phyloP scores from a whole-genome alignment of 92 coral and sea anemone genomes.

The Actinernus sp. region DNA sequence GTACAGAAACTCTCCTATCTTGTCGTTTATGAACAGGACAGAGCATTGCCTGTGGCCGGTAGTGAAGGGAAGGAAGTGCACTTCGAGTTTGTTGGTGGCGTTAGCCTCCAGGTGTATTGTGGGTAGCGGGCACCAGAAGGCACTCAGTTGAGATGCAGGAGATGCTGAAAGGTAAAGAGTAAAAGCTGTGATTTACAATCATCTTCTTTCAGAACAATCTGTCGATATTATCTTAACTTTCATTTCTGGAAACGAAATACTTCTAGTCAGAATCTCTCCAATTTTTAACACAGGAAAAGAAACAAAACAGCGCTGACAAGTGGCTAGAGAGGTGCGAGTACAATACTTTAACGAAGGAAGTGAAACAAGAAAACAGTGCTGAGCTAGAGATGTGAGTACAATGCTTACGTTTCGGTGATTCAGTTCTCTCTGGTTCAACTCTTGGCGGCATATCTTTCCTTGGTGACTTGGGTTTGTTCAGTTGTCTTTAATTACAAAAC shows the following conservation, averaged over 20 bases:
- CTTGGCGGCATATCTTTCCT: slow-evolving; percentile 77
- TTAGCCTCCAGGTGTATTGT: slow-evolving; percentile 77
- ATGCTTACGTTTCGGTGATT: slow-evolving; percentile 48
- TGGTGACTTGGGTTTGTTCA: slow-evolving; percentile 72
- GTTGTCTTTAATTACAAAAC: slow-evolving; percentile 65
- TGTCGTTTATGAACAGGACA: slow-evolving; percentile 91
- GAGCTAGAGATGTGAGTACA: background rate
- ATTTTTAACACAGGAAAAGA: too few species aligned
- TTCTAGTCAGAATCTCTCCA: too few species aligned
- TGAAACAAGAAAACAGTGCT: background rate
- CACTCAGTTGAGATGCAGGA: slow-evolving; percentile 72
- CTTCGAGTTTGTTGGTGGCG: slow-evolving; percentile 73
- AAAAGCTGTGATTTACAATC: background rate
- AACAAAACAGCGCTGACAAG: too few species aligned
- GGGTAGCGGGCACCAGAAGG: slow-evolving; percentile 91
- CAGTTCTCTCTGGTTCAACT: slow-evolving; percentile 77
- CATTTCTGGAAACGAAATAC: too few species aligned
- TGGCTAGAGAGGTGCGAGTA: too few species aligned
- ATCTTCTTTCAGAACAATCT: too few species aligned
- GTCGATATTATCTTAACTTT: too few species aligned
- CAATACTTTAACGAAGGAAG: background rate
- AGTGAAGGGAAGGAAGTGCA: slow-evolving; percentile 93
- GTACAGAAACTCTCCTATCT: slow-evolving; percentile 97
- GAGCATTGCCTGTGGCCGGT: slow-evolving; percentile 96
- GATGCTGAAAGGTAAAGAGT: slow-evolving; percentile 21